Base-by-base conservation (phyloP, 2,797 vertebrate species). In the Danio tinwini region DNA sequence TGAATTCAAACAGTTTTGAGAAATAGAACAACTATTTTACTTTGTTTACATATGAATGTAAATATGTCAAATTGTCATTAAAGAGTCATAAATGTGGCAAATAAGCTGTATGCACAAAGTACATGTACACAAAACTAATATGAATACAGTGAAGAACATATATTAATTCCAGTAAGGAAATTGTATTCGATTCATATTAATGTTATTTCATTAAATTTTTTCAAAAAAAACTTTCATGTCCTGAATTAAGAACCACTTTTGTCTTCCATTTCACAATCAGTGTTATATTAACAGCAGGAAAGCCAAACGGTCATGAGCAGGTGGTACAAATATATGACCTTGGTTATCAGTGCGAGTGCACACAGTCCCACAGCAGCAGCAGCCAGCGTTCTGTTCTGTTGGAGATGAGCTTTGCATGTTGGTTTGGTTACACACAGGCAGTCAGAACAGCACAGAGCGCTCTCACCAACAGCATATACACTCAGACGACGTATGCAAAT, bases 391-490 rank as follows among this genome's bases (percentile, higher is more conserved):
- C 71, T 16, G 63, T 64, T 47, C 71, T 72, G 75, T 61, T 39
- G 70, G 40, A 55, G 65, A 11, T 70, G n/a, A 75, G 83, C 87
- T 94, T 93, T 93, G 91, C 91, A 92, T 93, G 85, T 67, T 86
- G 67, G 85, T 89, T 89, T 86, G 81, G 80, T 87, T 87, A 71
- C 85, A 86, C 87, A 87, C 85, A 85, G 71, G 82, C 80, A 68
- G 81, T 42, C 52, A 81, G 83, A 87, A 83, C 86, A 86, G 84
- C 67, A 83, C 77, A 88, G 82, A 85, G 74, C 59, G 58, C 73
- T 47, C 29, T 14, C 21, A 75, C 71, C 42, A 63, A 40, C n/a
- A 50, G 7, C 82, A 78, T 89, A 73, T 29, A 29, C 74, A 40
- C 75, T 86, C 83, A 39, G 40, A 37, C 84, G 40, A 40, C 45